Evolutionary conservation across 2,888 invertebrate species (phyloP).

Genomic region (Cephus nigrinus): DNA sequence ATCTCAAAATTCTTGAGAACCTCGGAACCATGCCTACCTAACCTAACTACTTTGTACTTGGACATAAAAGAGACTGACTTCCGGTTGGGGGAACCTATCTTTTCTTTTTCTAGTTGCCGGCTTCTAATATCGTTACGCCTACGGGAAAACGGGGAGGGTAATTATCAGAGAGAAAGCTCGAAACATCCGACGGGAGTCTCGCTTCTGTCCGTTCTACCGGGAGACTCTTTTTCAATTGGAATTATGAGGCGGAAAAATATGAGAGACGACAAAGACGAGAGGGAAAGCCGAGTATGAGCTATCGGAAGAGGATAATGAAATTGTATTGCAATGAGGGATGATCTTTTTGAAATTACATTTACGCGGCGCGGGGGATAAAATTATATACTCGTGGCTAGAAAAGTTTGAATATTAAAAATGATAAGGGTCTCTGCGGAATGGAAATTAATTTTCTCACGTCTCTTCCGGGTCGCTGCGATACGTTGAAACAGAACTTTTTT

Average conservation of each 20-base stretch:
- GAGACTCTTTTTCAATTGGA: not conserved
- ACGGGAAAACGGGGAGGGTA: not conserved
- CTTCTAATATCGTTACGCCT: not conserved
- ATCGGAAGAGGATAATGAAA: not conserved
- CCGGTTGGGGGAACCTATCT: not conserved
- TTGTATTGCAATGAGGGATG: not conserved
- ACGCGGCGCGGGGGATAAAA: not conserved
- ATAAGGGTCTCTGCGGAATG: not conserved
- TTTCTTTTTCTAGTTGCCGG: not conserved
- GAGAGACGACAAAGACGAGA: not conserved
- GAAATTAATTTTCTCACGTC: not conserved
- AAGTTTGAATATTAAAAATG: not conserved
- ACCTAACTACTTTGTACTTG: not conserved
- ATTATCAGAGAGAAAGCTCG: not conserved
- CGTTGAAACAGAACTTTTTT: not conserved
- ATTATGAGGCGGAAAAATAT: not conserved
- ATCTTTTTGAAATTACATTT: not conserved
- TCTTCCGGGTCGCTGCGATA: not conserved
- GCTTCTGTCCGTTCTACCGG: not conserved
- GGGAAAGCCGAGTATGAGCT: not conserved
- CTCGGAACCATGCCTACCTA: not conserved
- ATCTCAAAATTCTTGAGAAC: not conserved
- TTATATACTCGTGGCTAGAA: not conserved
- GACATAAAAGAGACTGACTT: not conserved
- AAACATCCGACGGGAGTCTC: not conserved